Conservation (phyloP, 2,888 invertebrate genomes). For the Netelia virgata region DNA sequence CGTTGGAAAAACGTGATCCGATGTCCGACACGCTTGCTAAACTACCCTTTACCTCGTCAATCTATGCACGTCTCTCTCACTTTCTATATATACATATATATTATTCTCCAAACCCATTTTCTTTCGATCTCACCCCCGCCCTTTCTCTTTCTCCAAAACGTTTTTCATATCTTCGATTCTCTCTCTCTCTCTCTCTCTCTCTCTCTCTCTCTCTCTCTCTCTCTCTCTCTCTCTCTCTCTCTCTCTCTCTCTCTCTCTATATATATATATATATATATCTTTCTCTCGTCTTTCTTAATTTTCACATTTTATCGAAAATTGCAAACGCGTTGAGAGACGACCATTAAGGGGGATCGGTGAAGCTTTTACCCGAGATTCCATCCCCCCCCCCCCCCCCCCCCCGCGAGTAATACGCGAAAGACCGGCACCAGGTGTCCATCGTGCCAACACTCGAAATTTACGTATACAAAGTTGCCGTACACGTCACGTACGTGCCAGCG, state of each 20-base stretch:
- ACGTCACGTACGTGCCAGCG: conserved; percentile 46
- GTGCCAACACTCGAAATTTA: conserved; percentile 10
- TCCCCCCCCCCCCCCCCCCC: not conserved
- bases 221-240: too few species aligned
- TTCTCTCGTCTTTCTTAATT: too few species aligned
- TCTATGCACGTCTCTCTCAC: conserved; percentile 11
- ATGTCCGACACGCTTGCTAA: conserved; percentile 49
- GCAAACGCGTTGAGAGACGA: too few species aligned
- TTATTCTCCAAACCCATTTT: too few species aligned
- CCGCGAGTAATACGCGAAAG: not conserved
- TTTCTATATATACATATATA: not conserved
- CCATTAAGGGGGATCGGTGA: too few species aligned
- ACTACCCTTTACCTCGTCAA: conserved; percentile 52
- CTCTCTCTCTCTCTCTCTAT: not conserved
- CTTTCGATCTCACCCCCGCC: too few species aligned
- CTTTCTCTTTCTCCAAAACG: too few species aligned
- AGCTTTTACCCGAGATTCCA: not conserved
- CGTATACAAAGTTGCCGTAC: not conserved
- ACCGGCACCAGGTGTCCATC: not conserved
- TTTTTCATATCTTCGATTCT: too few species aligned
- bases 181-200: too few species aligned
- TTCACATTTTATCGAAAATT: too few species aligned
- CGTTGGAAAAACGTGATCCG: conserved; percentile 63
- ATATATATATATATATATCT: not conserved
- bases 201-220: too few species aligned